These are phyloP conservation scores for Prionace glauca DNA, from an alignment of 2,797 vertebrate species.

Conservation along the genomic window DNA sequence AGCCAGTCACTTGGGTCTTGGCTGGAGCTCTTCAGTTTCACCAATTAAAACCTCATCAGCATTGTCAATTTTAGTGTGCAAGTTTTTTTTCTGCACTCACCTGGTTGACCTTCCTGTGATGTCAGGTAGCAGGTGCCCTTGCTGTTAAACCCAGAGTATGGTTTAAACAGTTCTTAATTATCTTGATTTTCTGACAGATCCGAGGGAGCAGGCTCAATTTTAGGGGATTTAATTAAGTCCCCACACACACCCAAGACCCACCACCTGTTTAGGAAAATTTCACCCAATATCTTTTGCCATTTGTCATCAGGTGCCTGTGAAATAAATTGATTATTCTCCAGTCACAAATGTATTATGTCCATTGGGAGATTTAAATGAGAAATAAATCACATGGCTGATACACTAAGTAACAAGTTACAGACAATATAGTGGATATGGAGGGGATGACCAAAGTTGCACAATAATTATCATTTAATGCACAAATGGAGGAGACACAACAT, in stretches of 20 bases:
- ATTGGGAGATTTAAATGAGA: not conserved
- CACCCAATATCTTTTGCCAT: not conserved
- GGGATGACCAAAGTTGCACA: not conserved
- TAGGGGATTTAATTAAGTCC: not conserved
- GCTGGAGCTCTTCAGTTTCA: not conserved
- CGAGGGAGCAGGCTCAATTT: not conserved
- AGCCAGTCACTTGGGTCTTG: too few species aligned
- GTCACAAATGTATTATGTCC: not conserved
- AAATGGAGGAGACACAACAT: not conserved
- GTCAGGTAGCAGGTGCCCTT: not conserved
- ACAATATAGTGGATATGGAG: not conserved
- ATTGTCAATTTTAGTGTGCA: not conserved
- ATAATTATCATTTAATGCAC: not conserved
- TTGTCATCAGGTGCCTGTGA: not conserved
- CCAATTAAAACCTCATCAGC: not conserved
- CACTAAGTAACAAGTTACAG: not conserved
- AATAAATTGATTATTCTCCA: not conserved
- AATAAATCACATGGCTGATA: not conserved
- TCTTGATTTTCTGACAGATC: not conserved
- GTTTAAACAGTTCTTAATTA: not conserved
- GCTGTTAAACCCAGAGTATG: not conserved
- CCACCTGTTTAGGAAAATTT: not conserved
- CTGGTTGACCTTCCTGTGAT: not conserved
- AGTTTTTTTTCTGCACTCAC: not conserved
- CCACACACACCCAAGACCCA: not conserved